These are phyloP conservation scores for Spondyliosoma cantharus DNA, from an alignment of 2,797 vertebrate species.

Conservation along the genomic window DNA sequence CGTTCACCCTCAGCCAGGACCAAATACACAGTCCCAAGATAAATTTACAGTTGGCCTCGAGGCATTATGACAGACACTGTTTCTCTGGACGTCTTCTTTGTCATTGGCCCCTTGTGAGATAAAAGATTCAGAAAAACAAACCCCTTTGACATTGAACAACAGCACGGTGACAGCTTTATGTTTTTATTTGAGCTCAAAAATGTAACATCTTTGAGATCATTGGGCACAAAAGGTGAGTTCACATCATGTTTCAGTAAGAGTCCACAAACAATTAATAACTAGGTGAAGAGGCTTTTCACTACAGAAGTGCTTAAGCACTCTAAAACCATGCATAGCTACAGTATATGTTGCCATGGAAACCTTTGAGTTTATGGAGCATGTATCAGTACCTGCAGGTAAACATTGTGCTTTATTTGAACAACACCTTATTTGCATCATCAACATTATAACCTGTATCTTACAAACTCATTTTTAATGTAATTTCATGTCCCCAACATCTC, in stretches of 20 bases:
- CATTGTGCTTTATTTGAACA: slow-evolving; percentile 71
- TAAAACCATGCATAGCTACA: slow-evolving; percentile 77
- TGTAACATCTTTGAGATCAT: slow-evolving; percentile 57
- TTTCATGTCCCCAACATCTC: slow-evolving; percentile 24
- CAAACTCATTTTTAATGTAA: slow-evolving; percentile 24
- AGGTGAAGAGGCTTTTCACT: slow-evolving; percentile 68
- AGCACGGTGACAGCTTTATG: slow-evolving; percentile 37
- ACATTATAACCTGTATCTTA: slow-evolving; percentile 30
- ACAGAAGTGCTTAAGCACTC: slow-evolving; percentile 56
- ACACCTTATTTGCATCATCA: slow-evolving; percentile 51
- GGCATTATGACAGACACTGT: background rate
- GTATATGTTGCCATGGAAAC: slow-evolving; percentile 63
- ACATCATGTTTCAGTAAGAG: slow-evolving; percentile 69
- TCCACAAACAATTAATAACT: slow-evolving; percentile 57
- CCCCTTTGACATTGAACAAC: slow-evolving; percentile 31
- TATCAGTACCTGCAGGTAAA: slow-evolving; percentile 56
- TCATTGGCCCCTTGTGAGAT: slow-evolving; percentile 5
- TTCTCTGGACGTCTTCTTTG: background rate
- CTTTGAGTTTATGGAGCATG: slow-evolving; percentile 38
- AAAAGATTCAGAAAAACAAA: slow-evolving; percentile 10
- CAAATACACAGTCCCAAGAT: background rate
- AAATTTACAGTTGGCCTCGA: background rate
- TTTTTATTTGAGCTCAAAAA: slow-evolving; percentile 79
- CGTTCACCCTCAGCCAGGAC: background rate
- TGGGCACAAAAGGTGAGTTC: slow-evolving; percentile 82